Evolutionary conservation across 1,140 invertebrate species (phyloP).

Genomic region (Heliconius melpomene): DNA sequence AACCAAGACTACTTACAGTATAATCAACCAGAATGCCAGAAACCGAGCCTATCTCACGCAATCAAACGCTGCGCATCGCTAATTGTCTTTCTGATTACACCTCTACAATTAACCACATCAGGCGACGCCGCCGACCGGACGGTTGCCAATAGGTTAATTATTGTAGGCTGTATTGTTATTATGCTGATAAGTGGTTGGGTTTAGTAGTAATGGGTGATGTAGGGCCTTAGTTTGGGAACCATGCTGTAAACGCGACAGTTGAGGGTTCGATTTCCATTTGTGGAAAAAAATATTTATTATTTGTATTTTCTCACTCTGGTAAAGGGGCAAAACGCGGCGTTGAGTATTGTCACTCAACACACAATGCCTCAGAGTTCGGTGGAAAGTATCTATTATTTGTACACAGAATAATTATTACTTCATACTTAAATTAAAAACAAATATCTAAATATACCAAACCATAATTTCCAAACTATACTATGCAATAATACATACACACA

Average conservation of each 20-base stretch:
- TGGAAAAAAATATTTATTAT: no score
- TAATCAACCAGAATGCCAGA: constrained; percentile 29
- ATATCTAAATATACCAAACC: no score
- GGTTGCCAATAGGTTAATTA: constrained; percentile 34
- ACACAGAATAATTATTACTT: no score
- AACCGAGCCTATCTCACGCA: constrained; percentile 35
- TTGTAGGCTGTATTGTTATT: constrained; percentile 28
- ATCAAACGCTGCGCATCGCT: constrained; percentile 26
- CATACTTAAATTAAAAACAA: no score
- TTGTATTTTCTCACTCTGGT: neutral
- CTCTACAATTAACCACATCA: constrained; percentile 36
- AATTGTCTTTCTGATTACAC: constrained; percentile 36
- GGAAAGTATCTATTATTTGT: no score
- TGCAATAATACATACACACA: no score
- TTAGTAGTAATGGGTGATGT: constrained; percentile 19
- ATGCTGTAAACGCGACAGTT: neutral
- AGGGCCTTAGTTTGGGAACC: neutral
- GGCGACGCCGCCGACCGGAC: constrained; percentile 23
- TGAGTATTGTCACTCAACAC: no score
- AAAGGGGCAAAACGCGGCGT: no score
- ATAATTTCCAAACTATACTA: no score
- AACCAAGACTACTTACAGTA: neutral
- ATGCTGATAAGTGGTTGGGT: constrained; percentile 19
- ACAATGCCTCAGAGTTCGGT: no score
- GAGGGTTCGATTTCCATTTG: no score